These are phyloP conservation scores for Aptenodytes forsteri DNA, from an alignment of 2,113 vertebrate species.

Conservation along the genomic window DNA sequence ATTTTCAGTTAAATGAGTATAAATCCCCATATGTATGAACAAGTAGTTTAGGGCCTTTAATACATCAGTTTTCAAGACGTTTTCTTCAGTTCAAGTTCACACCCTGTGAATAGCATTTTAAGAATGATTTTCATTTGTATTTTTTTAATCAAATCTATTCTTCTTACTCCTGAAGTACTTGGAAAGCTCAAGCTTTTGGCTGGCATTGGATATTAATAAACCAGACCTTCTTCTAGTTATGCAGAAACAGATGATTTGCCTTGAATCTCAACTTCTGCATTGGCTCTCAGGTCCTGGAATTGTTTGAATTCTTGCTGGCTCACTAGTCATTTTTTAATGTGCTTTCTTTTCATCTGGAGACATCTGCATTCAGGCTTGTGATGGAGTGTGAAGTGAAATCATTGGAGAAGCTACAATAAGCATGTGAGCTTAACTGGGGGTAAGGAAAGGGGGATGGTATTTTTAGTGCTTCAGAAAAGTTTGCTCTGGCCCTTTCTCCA, in stretches of 20 bases:
- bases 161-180: not conserved
- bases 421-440: not conserved
- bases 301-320: slow-evolving; percentile 8
- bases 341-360: not conserved
- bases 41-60: not conserved
- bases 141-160: not conserved
- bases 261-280: not conserved
- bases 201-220: not conserved
- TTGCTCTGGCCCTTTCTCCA: not conserved
- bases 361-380: not conserved
- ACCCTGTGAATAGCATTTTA: not conserved
- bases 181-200: not conserved
- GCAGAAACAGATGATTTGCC: not conserved
- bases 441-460: not conserved
- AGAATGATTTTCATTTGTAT: not conserved
- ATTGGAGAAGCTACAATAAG: not conserved
- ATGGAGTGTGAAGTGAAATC: not conserved
- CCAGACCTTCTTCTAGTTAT: not conserved
- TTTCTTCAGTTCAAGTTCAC: not conserved
- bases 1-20: not conserved
- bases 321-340: not conserved
- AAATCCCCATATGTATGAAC: not conserved
- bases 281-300: not conserved
- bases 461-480: not conserved
- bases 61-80: not conserved